Evolutionary conservation across 2,113 vertebrate species (phyloP), one percentile per base, ranked within the genome.

Genomic region (Odocoileus virginianus): DNA sequence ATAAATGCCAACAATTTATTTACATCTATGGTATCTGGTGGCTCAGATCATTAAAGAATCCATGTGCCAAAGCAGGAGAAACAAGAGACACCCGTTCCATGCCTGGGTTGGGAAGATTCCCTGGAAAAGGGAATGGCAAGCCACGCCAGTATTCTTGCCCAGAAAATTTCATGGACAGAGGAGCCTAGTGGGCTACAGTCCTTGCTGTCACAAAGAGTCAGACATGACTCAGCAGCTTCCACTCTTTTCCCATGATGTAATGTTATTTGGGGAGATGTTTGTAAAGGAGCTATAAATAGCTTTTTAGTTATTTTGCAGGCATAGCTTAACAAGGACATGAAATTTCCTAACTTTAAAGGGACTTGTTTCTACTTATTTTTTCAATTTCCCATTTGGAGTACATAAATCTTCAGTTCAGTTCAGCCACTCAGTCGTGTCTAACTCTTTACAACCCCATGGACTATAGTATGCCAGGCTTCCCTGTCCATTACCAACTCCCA

Each of bases 1-100:
- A 96, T 95, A 97, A 98, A 98, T 97, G 92, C 96, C 96, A 98
- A 87, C 52, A 91, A 96, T 98, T 97, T 98, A 98, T 98, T 98
- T 98, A 98, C 61, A 97, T 98, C 60, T 89, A 0, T 95, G 67
- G 67, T 5, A 71, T 71, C 19, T 71, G n/a, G n/a, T 40, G 9
- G 19, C n/a, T 71, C 64, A 71, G 19, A 23, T 40, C 19, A 19
- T 40, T 71, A 71, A 71, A 71, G n/a, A 71, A 40, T 40, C 10
- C n/a, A 6, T 40, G 67, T 71, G n/a, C 67, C n/a, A 21, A 71
- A 71, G 19, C 67, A 71, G n/a, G n/a, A 71, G 67, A 71, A 71
- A 71, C 19, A 40, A 71, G 19, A 40, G n/a, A 71, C 0, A 0
- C n/a, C 5, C 2, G n/a, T 71, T 71, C 21, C 67, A 40, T 71